Evolutionary conservation across 1,140 invertebrate species (phyloP).

Genomic region (Macrotrachela quadricornifera): DNA sequence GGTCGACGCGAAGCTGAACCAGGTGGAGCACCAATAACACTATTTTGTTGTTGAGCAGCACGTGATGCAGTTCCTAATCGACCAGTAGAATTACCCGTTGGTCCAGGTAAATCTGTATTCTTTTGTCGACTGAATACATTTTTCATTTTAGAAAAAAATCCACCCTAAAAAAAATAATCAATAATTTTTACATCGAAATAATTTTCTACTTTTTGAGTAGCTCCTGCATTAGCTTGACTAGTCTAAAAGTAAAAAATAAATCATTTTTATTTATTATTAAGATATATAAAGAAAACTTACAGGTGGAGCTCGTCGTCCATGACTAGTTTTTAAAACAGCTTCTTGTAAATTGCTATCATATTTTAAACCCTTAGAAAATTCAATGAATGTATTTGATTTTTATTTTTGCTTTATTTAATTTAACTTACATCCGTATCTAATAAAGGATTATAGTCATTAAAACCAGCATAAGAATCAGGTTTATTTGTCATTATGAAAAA

Average conservation of each 20-base stretch:
- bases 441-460: conserved; percentile 1
- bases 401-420: too few relatives aligned
- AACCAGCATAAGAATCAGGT: conserved; percentile 2
- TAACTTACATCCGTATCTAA: conserved; percentile 7
- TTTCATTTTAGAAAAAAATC: not conserved
- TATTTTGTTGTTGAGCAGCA: conserved; percentile 2
- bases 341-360: conserved; percentile 44
- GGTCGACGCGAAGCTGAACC: conserved; percentile 10
- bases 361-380: conserved; percentile 34
- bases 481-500: too few relatives aligned
- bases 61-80: conserved; percentile 16
- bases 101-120: conserved; percentile 1
- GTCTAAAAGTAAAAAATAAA: too few relatives aligned
- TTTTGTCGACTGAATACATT: conserved; percentile 8
- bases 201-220: too few relatives aligned
- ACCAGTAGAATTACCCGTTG: not conserved
- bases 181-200: too few relatives aligned
- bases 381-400: too few relatives aligned
- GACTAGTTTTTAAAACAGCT: conserved; percentile 38
- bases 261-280: too few relatives aligned
- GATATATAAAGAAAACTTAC: conserved; percentile 9
- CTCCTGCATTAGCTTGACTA: too few relatives aligned
- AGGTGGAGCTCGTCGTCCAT: conserved; percentile 36
- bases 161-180: not conserved
- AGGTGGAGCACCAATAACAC: conserved; percentile 15